phyloP scores from a whole-genome alignment of 2,113 vertebrate species.

The Motacilla alba region DNA sequence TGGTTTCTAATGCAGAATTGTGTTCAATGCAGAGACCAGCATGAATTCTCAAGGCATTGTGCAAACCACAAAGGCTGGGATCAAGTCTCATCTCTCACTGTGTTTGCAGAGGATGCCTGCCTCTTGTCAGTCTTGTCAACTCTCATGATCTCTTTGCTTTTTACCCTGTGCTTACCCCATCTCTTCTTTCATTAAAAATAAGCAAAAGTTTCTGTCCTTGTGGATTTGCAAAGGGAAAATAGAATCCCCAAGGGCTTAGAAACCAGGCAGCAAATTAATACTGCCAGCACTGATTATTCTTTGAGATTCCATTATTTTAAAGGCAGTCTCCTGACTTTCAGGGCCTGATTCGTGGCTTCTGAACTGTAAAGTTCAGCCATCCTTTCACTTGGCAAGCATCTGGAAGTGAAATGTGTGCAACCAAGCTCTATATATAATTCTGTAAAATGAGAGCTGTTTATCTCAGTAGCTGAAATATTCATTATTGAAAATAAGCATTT shows the following conservation, averaged over 20 bases:
- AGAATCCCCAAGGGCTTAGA: constrained; percentile 25
- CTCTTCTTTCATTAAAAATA: constrained; percentile 31
- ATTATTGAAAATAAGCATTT: constrained; percentile 43
- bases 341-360: constrained; percentile 20
- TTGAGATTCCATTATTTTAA: constrained; percentile 45
- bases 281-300: constrained; percentile 37
- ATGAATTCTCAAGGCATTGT: background rate
- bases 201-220: background rate
- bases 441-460: constrained; percentile 44
- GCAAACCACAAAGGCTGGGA: background rate
- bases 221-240: constrained; percentile 25
- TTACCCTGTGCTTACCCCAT: constrained; percentile 6
- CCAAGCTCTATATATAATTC: constrained; percentile 20
- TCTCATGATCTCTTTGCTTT: background rate
- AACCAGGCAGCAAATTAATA: constrained; percentile 56
- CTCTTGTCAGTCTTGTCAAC: constrained; percentile 38
- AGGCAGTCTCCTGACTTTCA: constrained; percentile 16
- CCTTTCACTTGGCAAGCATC: constrained; percentile 18
- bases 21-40: background rate
- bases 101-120: background rate
- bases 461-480: constrained; percentile 36
- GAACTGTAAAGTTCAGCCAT: constrained; percentile 46
- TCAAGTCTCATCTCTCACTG: constrained; percentile 7
- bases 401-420: background rate
- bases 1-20: background rate